Percentiles rank a stretch among this genome's conserved stretches.
phyloP scores from a whole-genome alignment of 2,888 invertebrate species.

The Catocala nupta region DNA sequence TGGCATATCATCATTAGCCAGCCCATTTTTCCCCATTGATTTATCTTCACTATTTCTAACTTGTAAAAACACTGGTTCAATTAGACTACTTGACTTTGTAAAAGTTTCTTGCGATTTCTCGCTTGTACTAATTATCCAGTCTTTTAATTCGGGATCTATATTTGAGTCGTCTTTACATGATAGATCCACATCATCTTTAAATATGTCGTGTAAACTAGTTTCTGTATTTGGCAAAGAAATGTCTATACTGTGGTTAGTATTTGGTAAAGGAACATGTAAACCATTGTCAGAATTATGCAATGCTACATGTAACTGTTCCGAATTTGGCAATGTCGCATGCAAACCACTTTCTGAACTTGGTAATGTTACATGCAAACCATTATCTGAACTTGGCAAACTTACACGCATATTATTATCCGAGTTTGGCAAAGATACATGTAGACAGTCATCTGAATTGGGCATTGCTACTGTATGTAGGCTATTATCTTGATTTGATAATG shows the following conservation, averaged over 20 bases:
- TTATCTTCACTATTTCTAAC: slow-evolving; percentile 57
- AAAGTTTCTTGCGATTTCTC: slow-evolving; percentile 70
- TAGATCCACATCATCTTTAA: slow-evolving; percentile 65
- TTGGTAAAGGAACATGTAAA: slow-evolving; percentile 34
- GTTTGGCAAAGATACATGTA: slow-evolving; percentile 10
- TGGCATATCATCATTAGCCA: slow-evolving; percentile 34
- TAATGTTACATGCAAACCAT: slow-evolving; percentile 9
- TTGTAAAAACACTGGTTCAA: slow-evolving; percentile 72
- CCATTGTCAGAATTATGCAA: slow-evolving; percentile 25
- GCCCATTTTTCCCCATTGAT: slow-evolving; percentile 24
- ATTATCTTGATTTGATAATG: slow-evolving; percentile 26
- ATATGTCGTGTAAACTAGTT: slow-evolving; percentile 61
- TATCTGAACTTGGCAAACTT: slow-evolving; percentile 3
- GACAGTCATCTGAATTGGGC: slow-evolving; percentile 17
- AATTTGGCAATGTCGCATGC: slow-evolving; percentile 12
- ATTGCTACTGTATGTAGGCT: slow-evolving; percentile 29
- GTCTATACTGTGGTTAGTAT: slow-evolving; percentile 18
- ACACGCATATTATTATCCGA: slow-evolving; percentile 11
- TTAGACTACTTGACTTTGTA: slow-evolving; percentile 66
- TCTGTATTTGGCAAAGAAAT: slow-evolving; percentile 26
- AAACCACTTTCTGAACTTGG: slow-evolving; percentile 9
- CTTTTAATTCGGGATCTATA: slow-evolving; percentile 66
- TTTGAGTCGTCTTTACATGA: slow-evolving; percentile 65
- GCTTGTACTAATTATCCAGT: slow-evolving; percentile 68
- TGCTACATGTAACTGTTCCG: background rate